A percentile compares a stretch with the other conserved stretches of the same genome.
phyloP scores from a whole-genome alignment of 2,888 invertebrate genomes.

The Conomelus anceps region DNA sequence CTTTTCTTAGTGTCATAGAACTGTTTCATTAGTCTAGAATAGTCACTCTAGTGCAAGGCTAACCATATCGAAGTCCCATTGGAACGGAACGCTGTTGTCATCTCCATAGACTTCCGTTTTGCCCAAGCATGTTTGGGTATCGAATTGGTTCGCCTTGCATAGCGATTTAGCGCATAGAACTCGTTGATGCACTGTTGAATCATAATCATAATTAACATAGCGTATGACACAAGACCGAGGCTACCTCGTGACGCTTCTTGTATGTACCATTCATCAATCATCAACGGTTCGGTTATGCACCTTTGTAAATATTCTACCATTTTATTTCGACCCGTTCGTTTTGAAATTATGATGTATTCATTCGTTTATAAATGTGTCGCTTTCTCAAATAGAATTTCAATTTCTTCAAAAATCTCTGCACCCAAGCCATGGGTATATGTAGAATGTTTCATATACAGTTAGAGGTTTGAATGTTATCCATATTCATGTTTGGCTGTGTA shows the following conservation, averaged over 20 bases:
- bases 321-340: background rate
- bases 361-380: background rate
- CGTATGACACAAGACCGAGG: background rate
- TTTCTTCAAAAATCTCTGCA: background rate
- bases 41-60: background rate
- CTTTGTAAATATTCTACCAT: background rate
- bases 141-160: background rate
- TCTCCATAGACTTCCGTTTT: no score
- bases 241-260: background rate
- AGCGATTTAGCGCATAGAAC: background rate
- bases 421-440: background rate
- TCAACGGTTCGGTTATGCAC: background rate
- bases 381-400: background rate
- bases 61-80: background rate
- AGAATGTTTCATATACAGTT: background rate
- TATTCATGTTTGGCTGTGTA: background rate
- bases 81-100: no score
- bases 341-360: background rate
- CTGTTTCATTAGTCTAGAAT: background rate
- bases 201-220: background rate
- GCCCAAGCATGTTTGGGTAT: background rate
- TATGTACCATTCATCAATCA: background rate
- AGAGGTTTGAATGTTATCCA: background rate
- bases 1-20: background rate
- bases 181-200: background rate